Percentiles rank a stretch among this genome's conserved stretches.
phyloP scores from a whole-genome alignment of 2,797 vertebrate species.

The Tapirus indicus region DNA sequence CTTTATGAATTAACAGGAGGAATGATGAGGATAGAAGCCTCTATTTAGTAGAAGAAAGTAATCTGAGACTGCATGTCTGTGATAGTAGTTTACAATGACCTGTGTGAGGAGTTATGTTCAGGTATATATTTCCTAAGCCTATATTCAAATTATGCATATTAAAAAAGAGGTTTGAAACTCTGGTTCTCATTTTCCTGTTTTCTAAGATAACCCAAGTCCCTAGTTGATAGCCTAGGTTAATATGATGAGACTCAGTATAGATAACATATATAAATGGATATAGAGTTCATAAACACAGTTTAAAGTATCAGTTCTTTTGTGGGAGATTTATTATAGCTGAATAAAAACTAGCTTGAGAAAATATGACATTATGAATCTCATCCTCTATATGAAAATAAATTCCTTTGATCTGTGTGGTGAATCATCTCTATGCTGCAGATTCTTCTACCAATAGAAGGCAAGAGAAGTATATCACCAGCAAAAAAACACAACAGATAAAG shows the following conservation, averaged over 20 bases:
- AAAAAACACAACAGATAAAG: slow-evolving; percentile 70
- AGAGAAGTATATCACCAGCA: slow-evolving; percentile 64
- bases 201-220: slow-evolving; percentile 45
- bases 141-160: slow-evolving; percentile 58
- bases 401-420: slow-evolving; percentile 73
- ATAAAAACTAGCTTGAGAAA: slow-evolving; percentile 74
- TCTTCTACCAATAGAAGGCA: slow-evolving; percentile 73
- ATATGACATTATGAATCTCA: slow-evolving; percentile 69
- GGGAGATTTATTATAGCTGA: slow-evolving; percentile 62
- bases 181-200: slow-evolving; percentile 67
- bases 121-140: slow-evolving; percentile 46
- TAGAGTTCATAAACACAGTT: slow-evolving; percentile 63
- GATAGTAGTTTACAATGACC: slow-evolving; percentile 5
- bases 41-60: background rate
- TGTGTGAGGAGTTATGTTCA: slow-evolving; percentile 36
- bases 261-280: slow-evolving; percentile 63
- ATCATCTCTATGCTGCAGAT: slow-evolving; percentile 67
- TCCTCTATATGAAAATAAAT: slow-evolving; percentile 77
- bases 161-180: slow-evolving; percentile 20
- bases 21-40: slow-evolving; percentile 35
- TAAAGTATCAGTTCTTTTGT: slow-evolving; percentile 73
- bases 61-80: background rate
- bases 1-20: slow-evolving; percentile 40
- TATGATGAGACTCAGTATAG: slow-evolving; percentile 57
- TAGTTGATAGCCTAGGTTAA: slow-evolving; percentile 59